Base-by-base conservation (phyloP, 1,140 invertebrate species). In the Zaprionus capensis region DNA sequence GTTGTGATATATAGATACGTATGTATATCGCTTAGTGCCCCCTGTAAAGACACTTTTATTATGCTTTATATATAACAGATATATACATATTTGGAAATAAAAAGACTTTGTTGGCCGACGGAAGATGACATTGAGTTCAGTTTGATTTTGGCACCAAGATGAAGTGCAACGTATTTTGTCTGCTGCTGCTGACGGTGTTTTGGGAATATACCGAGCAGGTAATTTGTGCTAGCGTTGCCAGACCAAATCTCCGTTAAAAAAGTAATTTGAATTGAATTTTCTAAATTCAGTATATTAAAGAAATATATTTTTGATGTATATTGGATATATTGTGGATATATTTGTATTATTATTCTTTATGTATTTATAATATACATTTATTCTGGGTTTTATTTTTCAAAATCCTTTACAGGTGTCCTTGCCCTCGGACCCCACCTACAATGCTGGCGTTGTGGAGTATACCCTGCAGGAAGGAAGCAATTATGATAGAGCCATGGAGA, bases 391-490 rank as follows among this genome's bases (percentile, higher is more conserved):
- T 14, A 22, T 51, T 51, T 51, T 24, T 4, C 46, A 51, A 14
- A 4, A 12, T 51, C 11, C 49, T 22, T 38, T 71, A 9, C 71
- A 94, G 94, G 80, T 79, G 31, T 94, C 94, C 2, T 91, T 91
- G 36, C 93, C 93, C 4, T 78, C 84, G 68, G 93, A 94, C 77
- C 66, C 82, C 26, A 93, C 91, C 38, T 95, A 95, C 64, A 76
- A 90, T 7, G 94, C 94, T 4, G 94, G 93, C 1, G 94, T 94
- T 0, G 93, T 94, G n/a, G 94, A 95, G 57, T 94, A 81, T 26
- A 24, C 28, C 1, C 22, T 49, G 1, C 22, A 15, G 12, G 20
- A 34, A n/a, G 79, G 64, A 5, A 58, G 24, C 5, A 4, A 31
- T 1, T 55, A 15, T 3, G 11, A 44, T 0, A 49, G 22, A 7